Evolutionary conservation across 2,113 vertebrate species (phyloP).

Genomic region (Sinocyclocheilus anshuiensis): DNA sequence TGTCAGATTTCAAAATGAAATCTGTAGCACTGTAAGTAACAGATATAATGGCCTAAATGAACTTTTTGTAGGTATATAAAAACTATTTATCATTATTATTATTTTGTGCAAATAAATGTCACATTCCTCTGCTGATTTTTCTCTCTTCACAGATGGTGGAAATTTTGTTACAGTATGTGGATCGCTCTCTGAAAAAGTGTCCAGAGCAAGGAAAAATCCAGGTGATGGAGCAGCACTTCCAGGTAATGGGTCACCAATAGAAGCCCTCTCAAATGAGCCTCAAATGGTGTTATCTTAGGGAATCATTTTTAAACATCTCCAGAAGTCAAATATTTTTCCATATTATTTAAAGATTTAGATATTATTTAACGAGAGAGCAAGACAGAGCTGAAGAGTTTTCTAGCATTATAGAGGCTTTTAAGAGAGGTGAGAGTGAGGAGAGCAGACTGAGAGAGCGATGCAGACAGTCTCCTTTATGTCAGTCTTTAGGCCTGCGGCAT

Average conservation of each 20-base stretch:
- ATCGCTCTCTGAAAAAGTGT: slow-evolving; percentile 88
- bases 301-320: no score
- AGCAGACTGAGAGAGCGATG: neutral
- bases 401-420: neutral
- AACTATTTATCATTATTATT: no score
- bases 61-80: neutral
- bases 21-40: neutral
- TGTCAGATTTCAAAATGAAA: neutral
- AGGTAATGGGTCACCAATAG: slow-evolving; percentile 71
- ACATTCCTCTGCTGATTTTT: neutral
- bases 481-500: slow-evolving; percentile 7
- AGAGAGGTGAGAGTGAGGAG: neutral
- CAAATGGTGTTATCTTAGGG: neutral
- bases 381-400: slow-evolving; percentile 1
- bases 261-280: neutral
- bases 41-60: neutral
- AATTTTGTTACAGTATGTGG: slow-evolving; percentile 89
- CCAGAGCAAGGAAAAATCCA: slow-evolving; percentile 96
- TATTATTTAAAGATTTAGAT: neutral
- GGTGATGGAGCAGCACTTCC: slow-evolving; percentile 96
- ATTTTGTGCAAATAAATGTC: neutral
- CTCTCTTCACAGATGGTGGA: slow-evolving; percentile 85
- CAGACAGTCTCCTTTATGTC: slow-evolving; percentile 8
- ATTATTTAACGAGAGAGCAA: neutral
- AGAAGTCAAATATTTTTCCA: neutral